Percentiles rank a stretch among this genome's conserved stretches.
phyloP scores from a whole-genome alignment of 2,888 invertebrate genomes.

The Agrotis clavis region DNA sequence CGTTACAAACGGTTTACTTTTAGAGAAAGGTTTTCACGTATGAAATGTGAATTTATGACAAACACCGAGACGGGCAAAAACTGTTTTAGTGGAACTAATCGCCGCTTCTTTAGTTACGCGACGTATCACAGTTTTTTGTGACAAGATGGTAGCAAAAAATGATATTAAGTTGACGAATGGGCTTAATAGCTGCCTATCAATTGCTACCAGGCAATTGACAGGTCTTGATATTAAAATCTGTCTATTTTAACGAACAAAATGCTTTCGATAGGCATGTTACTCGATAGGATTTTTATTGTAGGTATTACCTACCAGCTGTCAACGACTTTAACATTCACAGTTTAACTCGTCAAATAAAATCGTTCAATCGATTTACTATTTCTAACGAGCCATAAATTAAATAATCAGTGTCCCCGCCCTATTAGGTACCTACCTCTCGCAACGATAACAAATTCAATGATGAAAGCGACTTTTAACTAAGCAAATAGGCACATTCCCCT shows the following conservation, averaged over 20 bases:
- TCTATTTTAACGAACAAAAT: slow-evolving; percentile 16
- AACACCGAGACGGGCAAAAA: slow-evolving; percentile 40
- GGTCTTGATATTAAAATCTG: slow-evolving; percentile 20
- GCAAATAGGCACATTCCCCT: slow-evolving; percentile 61
- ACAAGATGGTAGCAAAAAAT: slow-evolving; percentile 22
- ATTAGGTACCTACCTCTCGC: slow-evolving; percentile 61
- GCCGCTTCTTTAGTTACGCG: slow-evolving; percentile 40
- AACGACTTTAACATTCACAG: slow-evolving; percentile 21
- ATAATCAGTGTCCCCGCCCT: slow-evolving; percentile 58
- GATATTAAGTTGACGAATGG: slow-evolving; percentile 15
- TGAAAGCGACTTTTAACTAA: slow-evolving; percentile 61
- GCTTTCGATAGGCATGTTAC: slow-evolving; percentile 15
- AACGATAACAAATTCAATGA: slow-evolving; percentile 63
- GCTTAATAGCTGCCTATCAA: slow-evolving; percentile 16
- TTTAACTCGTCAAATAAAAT: slow-evolving; percentile 45
- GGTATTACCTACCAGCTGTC: slow-evolving; percentile 37
- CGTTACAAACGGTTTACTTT: slow-evolving; percentile 41
- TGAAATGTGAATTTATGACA: slow-evolving; percentile 49
- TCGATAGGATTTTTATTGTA: slow-evolving; percentile 24
- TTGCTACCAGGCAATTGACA: slow-evolving; percentile 32
- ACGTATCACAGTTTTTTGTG: slow-evolving; percentile 25
- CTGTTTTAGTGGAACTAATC: slow-evolving; percentile 50
- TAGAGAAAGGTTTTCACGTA: slow-evolving; percentile 50
- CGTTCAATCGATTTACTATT: slow-evolving; percentile 55
- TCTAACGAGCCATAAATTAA: slow-evolving; percentile 56